These are phyloP conservation scores for Sander vitreus DNA, from an alignment of 2,113 vertebrate species.

Conservation along the genomic window DNA sequence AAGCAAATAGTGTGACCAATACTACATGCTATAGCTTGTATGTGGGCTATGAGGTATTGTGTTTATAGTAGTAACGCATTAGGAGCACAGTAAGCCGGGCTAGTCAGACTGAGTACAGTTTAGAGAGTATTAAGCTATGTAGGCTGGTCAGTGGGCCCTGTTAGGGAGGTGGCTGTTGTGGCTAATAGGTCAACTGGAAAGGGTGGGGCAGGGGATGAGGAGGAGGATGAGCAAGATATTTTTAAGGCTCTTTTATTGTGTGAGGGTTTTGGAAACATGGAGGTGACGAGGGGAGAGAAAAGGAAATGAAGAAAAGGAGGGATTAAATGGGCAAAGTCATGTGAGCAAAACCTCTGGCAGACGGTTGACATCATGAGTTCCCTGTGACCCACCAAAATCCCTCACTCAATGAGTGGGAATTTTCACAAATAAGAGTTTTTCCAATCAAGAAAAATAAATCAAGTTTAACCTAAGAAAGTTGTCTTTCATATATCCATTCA, in stretches of 20 bases:
- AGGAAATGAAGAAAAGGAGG: not conserved
- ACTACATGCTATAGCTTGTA: not conserved
- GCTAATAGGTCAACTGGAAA: slow-evolving; percentile 72
- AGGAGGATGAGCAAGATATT: slow-evolving; percentile 63
- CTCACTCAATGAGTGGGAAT: not conserved
- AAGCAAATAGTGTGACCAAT: not conserved
- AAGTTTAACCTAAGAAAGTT: not conserved
- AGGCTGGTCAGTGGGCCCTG: slow-evolving; percentile 55
- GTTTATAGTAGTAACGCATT: slow-evolving; percentile 47
- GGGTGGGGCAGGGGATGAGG: slow-evolving; percentile 69
- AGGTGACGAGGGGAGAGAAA: not conserved
- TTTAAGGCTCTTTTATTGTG: slow-evolving; percentile 60
- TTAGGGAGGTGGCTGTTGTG: slow-evolving; percentile 54
- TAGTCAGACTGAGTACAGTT: slow-evolving; percentile 54
- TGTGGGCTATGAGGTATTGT: slow-evolving; percentile 1
- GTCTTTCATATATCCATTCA: not conserved
- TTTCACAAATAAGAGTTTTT: not conserved
- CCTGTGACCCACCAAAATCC: slow-evolving; percentile 22
- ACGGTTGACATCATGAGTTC: slow-evolving; percentile 23
- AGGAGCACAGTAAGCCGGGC: slow-evolving; percentile 48
- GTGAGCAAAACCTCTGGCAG: slow-evolving; percentile 49
- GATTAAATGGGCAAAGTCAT: slow-evolving; percentile 37
- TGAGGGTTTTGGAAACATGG: slow-evolving; percentile 23
- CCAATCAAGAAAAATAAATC: no score
- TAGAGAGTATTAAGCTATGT: slow-evolving; percentile 66